phyloP scores from a whole-genome alignment of 2,113 vertebrate species.

The Proteles cristata region DNA sequence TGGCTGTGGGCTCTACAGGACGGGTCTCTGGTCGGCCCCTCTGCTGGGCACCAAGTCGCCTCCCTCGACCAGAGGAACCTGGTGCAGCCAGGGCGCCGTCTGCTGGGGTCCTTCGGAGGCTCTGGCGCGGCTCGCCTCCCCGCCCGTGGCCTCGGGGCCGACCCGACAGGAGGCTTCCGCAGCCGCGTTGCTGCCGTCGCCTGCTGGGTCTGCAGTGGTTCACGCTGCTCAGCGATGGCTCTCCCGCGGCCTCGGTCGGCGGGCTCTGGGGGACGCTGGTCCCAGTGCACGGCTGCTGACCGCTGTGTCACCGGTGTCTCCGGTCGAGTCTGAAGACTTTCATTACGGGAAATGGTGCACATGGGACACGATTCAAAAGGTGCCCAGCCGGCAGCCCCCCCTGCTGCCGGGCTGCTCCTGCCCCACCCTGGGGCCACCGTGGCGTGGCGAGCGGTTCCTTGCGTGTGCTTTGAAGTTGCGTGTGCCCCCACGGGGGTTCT shows the following conservation, averaged over 20 bases:
- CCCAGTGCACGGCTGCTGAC: accelerated
- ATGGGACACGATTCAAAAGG: not conserved
- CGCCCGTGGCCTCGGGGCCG: not conserved
- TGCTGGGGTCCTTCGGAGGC: accelerated
- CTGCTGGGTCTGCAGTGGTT: not conserved
- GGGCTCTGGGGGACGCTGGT: not conserved
- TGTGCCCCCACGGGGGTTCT: accelerated
- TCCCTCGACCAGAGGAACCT: accelerated
- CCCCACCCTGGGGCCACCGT: not conserved
- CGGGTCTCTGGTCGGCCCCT: accelerated
- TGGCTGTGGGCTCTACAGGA: accelerated
- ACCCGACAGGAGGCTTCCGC: not conserved
- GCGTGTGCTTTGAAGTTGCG: accelerated
- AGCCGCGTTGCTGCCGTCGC: accelerated
- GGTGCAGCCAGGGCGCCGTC: accelerated
- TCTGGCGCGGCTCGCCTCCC: not conserved
- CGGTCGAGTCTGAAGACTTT: not conserved
- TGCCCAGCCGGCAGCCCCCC: accelerated
- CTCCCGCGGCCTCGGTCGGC: accelerated
- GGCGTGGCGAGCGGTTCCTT: accelerated
- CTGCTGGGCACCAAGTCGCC: not conserved
- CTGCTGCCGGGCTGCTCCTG: accelerated
- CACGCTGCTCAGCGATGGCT: not conserved
- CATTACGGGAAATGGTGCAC: not conserved
- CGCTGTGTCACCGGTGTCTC: accelerated